Evolutionary conservation across 2,113 vertebrate genomes (phyloP).

Genomic region (Grallaria varia): DNA sequence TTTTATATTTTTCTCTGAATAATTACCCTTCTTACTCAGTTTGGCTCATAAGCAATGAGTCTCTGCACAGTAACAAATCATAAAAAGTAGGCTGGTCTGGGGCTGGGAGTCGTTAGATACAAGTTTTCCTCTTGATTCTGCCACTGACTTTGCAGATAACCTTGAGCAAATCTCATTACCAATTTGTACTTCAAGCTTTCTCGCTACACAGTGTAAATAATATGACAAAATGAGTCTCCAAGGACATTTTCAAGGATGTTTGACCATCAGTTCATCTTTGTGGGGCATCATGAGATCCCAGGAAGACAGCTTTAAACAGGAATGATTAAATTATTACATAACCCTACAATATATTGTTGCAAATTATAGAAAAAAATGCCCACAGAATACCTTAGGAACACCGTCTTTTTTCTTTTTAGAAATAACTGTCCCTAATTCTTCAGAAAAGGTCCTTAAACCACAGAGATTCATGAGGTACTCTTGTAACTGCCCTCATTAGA

Average conservation of each 20-base stretch:
- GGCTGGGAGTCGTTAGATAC: background rate
- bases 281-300: background rate
- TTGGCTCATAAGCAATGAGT: background rate
- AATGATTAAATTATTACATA: background rate
- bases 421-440: background rate
- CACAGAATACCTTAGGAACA: background rate
- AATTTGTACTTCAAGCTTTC: background rate
- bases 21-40: background rate
- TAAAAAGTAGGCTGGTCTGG: background rate
- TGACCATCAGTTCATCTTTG: background rate
- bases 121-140: background rate
- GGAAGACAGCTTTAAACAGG: background rate
- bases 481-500: background rate
- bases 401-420: background rate
- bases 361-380: background rate
- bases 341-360: background rate
- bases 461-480: background rate
- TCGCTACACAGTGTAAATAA: background rate
- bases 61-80: background rate
- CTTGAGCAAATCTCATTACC: background rate
- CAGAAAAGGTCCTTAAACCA: background rate
- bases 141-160: conserved; percentile 8
- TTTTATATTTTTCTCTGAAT: background rate
- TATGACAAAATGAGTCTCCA: background rate
- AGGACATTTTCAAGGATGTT: background rate